Base-by-base conservation (phyloP, 2,113 vertebrate species). In the Buteo buteo region DNA sequence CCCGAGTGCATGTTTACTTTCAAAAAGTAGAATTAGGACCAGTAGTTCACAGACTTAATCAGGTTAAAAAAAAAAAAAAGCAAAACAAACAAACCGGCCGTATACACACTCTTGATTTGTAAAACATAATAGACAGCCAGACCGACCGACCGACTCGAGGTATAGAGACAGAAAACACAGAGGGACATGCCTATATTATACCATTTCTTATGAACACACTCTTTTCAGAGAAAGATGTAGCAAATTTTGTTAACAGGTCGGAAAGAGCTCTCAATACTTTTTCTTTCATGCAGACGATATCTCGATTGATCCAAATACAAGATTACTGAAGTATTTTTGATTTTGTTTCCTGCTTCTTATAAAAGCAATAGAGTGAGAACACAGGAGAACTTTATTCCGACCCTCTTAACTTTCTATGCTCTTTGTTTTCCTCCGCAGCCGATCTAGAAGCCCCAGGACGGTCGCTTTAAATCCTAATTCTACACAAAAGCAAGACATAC, bases 401-500 rank as follows among this genome's bases (percentile, higher is more conserved):
- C 40, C 58, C 65, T 78, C 58, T 61, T n/a, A 77, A 82, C 74
- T 93, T 88, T 61, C 32, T 54, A 8, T 34, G 40, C 10, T 59
- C 49, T 79, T 95, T 85, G 58, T 54, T 94, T 86, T 86, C 21
- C 47, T 86, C 83, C 72, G 76, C 76, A 88, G 78, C 34, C 9
- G 0, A 36, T 78, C 64, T 38, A n/a, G 81, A 76, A 61, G 24
- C 31, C 28, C 71, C 45, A 45, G 50, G 66, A 67, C 3, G 2
- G 57, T 76, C 2, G 1, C 21, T 96, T 89, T 82, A 89, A 90
- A 65, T 57, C 52, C 24, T 58, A 57, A 49, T 55, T 82, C 78
- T 71, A 3, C 50, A 69, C n/a, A 44, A 69, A 82, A 52, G 47
- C 40, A 49, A 52, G 40, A 21, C 24, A n/a, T 7, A 7, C 9